Percentiles rank a stretch among this genome's conserved stretches.
phyloP scores from a whole-genome alignment of 2,888 invertebrate genomes.

The Lapara coniferarum region DNA sequence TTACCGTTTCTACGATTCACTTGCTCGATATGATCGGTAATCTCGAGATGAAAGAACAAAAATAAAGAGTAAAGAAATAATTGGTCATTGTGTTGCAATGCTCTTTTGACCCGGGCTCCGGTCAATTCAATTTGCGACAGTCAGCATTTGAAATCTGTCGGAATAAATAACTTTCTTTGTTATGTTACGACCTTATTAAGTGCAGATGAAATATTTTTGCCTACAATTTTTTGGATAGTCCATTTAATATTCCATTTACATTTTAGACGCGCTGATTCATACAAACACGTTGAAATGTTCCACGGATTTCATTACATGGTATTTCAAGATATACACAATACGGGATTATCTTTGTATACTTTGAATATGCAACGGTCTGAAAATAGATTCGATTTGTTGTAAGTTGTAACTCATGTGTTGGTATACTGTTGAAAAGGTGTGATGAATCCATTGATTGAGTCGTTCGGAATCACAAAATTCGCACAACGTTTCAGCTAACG shows the following conservation, averaged over 20 bases:
- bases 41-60: constrained; percentile 6
- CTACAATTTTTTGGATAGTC: neutral
- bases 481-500: neutral
- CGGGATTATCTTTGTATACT: neutral
- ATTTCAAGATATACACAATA: too few relatives aligned
- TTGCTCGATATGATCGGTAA: neutral
- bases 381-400: neutral
- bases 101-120: constrained; percentile 49
- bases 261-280: neutral
- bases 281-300: too few relatives aligned
- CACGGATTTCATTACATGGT: too few relatives aligned
- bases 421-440: too few relatives aligned
- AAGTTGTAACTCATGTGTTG: neutral
- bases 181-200: constrained; percentile 1
- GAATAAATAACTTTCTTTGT: constrained; percentile 47
- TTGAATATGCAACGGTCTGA: neutral
- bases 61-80: constrained; percentile 28
- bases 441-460: constrained; percentile 5
- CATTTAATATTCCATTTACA: neutral
- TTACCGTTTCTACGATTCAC: neutral
- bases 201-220: neutral
- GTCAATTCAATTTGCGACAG: constrained; percentile 57
- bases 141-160: constrained; percentile 42
- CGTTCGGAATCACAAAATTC: constrained; percentile 5
- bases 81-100: constrained; percentile 38